Base-by-base conservation (phyloP, 2,888 invertebrate species). In the Volucella zonaria region DNA sequence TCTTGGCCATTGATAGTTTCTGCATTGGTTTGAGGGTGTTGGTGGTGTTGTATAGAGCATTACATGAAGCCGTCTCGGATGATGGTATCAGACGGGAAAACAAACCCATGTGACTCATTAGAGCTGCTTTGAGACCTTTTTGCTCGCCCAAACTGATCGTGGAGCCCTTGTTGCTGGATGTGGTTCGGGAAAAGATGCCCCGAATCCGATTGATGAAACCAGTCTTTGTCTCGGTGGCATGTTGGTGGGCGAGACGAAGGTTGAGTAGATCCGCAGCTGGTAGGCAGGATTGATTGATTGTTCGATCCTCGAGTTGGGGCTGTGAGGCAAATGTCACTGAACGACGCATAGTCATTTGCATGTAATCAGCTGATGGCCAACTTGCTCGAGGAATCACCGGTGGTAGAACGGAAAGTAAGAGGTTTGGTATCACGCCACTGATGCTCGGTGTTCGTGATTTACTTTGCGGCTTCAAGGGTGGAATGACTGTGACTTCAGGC, bases 311-410 rank as follows among this genome's bases (percentile, higher is more conserved):
- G 0, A 95, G 92, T 89, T 94, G 94, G 0, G 94, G 94, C 88
- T 95, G 94, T 0, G 94, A 95, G 88, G 94, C 94, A 88, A 95
- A 95, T 73, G 94, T 94, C 76, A 95, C 94, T 1, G 94, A 94
- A 87, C 94, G 93, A 15, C 94, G 90, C 92, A 93, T 92, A 0
- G 94, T 93, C 67, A 92, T 89, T 78, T 93, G 92, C 90, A 93
- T 93, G 56, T 93, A 94, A 88, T 95, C 95, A 0, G 95, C 94
- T 11, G 95, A 95, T 0, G 96, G 96, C 96, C 95, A 96, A 90
- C 95, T 95, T 8, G 95, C 95, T 52, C 95, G 93, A 0, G 95
- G 95, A 70, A 95, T 95, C 66, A 95, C 95, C 1, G 95, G 95
- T 0, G 95, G 95, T 0, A 95, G 92, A 8, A 95, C 95, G 15